phyloP scores from a whole-genome alignment of 2,888 invertebrate species.

The Cactoblastis cactorum region DNA sequence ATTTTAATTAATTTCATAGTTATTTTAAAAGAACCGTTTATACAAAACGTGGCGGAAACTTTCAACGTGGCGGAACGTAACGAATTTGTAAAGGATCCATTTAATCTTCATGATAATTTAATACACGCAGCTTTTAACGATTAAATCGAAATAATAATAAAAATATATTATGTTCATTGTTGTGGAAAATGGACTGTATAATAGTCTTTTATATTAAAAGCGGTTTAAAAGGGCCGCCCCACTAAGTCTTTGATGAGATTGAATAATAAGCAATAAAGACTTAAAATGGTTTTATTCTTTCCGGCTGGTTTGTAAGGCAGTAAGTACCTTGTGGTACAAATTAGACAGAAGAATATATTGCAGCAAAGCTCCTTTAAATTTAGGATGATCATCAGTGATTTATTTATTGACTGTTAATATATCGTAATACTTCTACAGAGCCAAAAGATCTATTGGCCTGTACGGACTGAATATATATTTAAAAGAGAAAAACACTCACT shows the following conservation, averaged over 20 bases:
- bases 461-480: no score
- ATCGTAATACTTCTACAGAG: no score
- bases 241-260: conserved; percentile 69
- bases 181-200: conserved; percentile 67
- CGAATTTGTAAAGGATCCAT: conserved; percentile 39
- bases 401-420: no score
- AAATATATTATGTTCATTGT: conserved; percentile 67
- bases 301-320: conserved; percentile 51
- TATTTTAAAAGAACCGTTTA: no score
- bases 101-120: conserved; percentile 57
- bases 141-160: conserved; percentile 37
- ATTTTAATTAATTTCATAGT: background rate
- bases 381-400: no score
- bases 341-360: background rate
- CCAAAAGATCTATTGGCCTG: no score
- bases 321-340: conserved; percentile 27
- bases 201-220: conserved; percentile 67
- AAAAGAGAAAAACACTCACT: no score
- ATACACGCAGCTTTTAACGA: conserved; percentile 56
- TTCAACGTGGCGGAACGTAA: conserved; percentile 17
- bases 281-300: conserved; percentile 69
- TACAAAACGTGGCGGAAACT: no score
- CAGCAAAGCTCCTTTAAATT: no score
- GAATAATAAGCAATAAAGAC: conserved; percentile 73
- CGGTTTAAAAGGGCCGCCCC: conserved; percentile 62